Conservation (phyloP, 2,797 vertebrate genomes). For the Florisuga fusca region DNA sequence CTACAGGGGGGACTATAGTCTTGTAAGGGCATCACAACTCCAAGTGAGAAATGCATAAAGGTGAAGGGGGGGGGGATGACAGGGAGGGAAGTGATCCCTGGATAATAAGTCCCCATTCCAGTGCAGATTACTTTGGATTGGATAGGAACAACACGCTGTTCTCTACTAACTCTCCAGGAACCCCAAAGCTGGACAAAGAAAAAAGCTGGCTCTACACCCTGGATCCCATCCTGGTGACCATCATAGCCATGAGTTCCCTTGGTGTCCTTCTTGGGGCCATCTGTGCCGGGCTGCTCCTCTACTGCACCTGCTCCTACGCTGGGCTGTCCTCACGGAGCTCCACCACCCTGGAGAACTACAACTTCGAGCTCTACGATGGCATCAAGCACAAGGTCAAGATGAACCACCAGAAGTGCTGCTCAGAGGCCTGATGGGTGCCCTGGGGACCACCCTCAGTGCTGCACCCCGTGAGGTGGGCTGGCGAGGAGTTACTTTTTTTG, state of each 20-base stretch:
- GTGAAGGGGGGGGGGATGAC: background rate
- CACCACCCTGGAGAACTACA: conserved; percentile 98
- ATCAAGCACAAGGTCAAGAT: conserved; percentile 99
- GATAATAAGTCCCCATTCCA: conserved; percentile 66
- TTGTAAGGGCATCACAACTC: background rate
- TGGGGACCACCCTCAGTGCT: conserved; percentile 42
- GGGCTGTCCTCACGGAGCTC: conserved; percentile 94
- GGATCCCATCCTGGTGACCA: conserved; percentile 97
- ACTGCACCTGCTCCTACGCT: conserved; percentile 94
- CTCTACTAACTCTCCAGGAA: conserved; percentile 85
- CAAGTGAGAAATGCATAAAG: background rate
- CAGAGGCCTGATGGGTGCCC: conserved; percentile 87
- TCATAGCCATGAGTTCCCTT: conserved; percentile 97
- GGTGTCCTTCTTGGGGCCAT: conserved; percentile 93
- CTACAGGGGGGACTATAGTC: background rate
- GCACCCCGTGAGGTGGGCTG: conserved; percentile 65
- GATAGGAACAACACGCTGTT: conserved; percentile 86
- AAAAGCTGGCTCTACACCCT: conserved; percentile 94
- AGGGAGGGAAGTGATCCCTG: background rate
- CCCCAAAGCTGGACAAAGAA: conserved; percentile 87
- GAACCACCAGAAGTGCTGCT: conserved; percentile 98
- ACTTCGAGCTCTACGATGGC: conserved; percentile 96
- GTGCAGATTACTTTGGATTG: conserved; percentile 86
- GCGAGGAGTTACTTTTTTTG: conserved; percentile 59
- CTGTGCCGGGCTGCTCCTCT: conserved; percentile 93